phyloP scores from a whole-genome alignment of 92 coral and sea anemone genomes.

The Paragorgia papillata region DNA sequence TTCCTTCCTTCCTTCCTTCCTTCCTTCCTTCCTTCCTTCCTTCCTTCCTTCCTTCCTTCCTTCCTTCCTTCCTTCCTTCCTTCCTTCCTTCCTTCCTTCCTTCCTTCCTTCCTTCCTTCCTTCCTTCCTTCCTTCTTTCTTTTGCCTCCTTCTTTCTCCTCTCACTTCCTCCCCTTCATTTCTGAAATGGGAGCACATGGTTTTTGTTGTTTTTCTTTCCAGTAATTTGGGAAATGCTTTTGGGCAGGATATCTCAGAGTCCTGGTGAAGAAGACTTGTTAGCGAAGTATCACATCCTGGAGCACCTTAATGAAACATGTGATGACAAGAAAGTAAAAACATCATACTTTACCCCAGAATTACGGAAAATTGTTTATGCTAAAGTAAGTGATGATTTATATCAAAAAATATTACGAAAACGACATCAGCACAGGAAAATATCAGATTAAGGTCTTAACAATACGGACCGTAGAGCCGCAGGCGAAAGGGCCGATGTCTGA shows the following conservation, averaged over 20 bases:
- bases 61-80: slow-evolving; percentile 15
- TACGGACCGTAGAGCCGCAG: too few relatives aligned
- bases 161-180: neutral
- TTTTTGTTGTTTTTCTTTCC: neutral
- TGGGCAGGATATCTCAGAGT: slow-evolving; percentile 5
- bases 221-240: slow-evolving; percentile 43
- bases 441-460: too few relatives aligned
- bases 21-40: neutral
- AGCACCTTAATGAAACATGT: neutral
- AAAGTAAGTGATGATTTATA: neutral
- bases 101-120: neutral
- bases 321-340: slow-evolving; percentile 6
- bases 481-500: too few relatives aligned
- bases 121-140: neutral
- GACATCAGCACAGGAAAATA: too few relatives aligned
- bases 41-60: neutral
- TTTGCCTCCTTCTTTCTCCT: neutral
- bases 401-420: neutral
- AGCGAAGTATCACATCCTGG: neutral
- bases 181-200: neutral
- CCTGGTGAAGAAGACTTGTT: slow-evolving; percentile 12
- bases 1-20: neutral
- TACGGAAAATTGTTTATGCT: slow-evolving; percentile 30
- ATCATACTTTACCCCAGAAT: neutral
- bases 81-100: neutral